Evolutionary conservation across 2,888 invertebrate genomes (phyloP).

Genomic region (Noctua fimbriata): DNA sequence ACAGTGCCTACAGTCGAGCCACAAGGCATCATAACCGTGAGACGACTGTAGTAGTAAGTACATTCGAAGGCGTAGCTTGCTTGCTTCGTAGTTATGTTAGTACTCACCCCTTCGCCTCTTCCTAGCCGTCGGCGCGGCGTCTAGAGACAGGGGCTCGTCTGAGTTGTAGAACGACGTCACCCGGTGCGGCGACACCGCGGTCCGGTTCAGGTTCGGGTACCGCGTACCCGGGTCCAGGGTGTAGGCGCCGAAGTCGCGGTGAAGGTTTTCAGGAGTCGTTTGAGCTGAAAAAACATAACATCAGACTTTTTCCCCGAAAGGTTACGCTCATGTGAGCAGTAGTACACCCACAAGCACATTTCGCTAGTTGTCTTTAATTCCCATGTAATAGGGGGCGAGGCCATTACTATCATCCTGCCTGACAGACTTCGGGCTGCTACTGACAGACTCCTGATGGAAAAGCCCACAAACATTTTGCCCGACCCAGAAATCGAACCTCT

Average conservation of each 20-base stretch:
- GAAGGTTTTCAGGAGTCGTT: constrained; percentile 98
- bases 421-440: too few relatives aligned
- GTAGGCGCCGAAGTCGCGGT: constrained; percentile 96
- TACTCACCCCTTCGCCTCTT: constrained; percentile 78
- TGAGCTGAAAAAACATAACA: constrained; percentile 92
- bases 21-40: neutral
- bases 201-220: constrained; percentile 94
- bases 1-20: neutral
- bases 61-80: neutral
- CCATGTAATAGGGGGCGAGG: too few relatives aligned
- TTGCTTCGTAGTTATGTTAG: neutral
- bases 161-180: constrained; percentile 88
- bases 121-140: constrained; percentile 74
- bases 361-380: too few relatives aligned
- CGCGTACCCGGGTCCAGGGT: constrained; percentile 96
- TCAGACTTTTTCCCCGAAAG: neutral
- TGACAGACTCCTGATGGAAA: too few relatives aligned
- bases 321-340: neutral
- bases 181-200: constrained; percentile 94
- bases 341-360: too few relatives aligned
- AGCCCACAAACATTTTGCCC: too few relatives aligned
- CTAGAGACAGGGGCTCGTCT: constrained; percentile 83
- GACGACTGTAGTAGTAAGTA: neutral
- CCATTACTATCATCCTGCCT: too few relatives aligned
- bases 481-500: too few relatives aligned